These are phyloP conservation scores for Callyntrura sp. DNA, from an alignment of 2,888 invertebrate species.

Conservation along the genomic window DNA sequence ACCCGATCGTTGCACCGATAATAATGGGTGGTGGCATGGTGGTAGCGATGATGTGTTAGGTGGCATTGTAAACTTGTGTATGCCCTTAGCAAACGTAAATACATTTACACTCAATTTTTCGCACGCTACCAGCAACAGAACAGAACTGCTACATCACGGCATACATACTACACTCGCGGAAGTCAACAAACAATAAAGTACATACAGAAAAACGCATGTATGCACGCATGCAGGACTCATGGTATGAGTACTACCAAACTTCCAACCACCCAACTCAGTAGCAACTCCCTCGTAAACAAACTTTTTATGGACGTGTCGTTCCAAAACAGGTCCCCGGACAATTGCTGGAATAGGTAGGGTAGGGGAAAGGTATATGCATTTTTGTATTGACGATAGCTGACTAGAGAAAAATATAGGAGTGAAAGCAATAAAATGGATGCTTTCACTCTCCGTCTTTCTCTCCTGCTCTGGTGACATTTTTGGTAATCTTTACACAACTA, in stretches of 20 bases:
- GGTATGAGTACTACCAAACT: background rate
- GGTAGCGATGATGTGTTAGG: background rate
- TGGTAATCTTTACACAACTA: background rate
- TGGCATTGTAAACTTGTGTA: background rate
- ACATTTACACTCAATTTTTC: background rate
- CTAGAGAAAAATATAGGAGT: background rate
- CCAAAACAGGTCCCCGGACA: slow-evolving; percentile 51
- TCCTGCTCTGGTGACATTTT: background rate
- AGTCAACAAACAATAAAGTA: slow-evolving; percentile 50
- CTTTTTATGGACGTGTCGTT: slow-evolving; percentile 57
- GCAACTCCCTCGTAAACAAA: slow-evolving; percentile 34
- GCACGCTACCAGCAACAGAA: background rate
- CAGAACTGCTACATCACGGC: background rate
- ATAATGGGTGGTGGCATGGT: slow-evolving; percentile 20
- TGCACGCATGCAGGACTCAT: background rate
- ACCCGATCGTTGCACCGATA: slow-evolving; percentile 48
- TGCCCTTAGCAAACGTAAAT: background rate
- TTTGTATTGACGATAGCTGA: background rate
- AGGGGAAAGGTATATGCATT: background rate
- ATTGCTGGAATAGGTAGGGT: background rate
- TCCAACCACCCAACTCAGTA: background rate
- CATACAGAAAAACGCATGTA: slow-evolving; percentile 17
- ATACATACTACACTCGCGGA: slow-evolving; percentile 20
- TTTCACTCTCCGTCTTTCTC: slow-evolving; percentile 41
- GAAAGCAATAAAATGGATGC: slow-evolving; percentile 48